Conservation (phyloP, 2,113 vertebrate genomes). For the Conger conger region DNA sequence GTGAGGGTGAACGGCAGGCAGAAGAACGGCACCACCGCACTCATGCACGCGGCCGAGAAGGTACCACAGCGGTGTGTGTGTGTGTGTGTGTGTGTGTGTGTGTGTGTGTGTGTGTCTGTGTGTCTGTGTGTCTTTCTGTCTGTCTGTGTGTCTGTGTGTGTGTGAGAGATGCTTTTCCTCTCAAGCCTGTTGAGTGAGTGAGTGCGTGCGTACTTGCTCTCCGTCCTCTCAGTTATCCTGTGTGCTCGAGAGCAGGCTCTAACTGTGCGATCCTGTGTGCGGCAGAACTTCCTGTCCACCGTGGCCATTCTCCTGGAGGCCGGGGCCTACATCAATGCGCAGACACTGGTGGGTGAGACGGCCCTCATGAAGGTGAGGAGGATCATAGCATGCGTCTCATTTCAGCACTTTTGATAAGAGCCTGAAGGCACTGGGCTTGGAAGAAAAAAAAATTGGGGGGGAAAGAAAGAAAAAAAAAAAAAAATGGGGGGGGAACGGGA, state of each 20-base stretch:
- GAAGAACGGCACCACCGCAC: slow-evolving; percentile 90
- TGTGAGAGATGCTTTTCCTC: neutral
- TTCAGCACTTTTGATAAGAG: neutral
- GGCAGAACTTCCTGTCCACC: slow-evolving; percentile 90
- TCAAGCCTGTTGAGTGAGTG: neutral
- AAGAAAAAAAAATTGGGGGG: no score
- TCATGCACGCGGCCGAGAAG: slow-evolving; percentile 96
- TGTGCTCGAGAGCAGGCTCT: neutral
- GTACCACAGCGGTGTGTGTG: slow-evolving; percentile 51
- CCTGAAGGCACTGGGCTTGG: no score
- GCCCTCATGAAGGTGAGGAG: slow-evolving; percentile 90
- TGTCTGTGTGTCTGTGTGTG: neutral
- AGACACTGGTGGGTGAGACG: slow-evolving; percentile 86
- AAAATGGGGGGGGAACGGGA: no score
- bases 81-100: neutral
- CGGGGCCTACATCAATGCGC: slow-evolving; percentile 86
- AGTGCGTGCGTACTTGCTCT: neutral
- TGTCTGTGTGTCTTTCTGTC: no score
- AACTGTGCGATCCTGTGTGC: neutral
- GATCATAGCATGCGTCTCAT: neutral
- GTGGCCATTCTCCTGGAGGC: slow-evolving; percentile 94
- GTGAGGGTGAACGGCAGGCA: slow-evolving; percentile 87
- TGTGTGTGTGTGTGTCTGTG: neutral
- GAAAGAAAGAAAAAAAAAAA: no score
- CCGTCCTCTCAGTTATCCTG: neutral